Conservation (phyloP, 2,797 vertebrate genomes). For the Microctenopoma stevenorrisi region DNA sequence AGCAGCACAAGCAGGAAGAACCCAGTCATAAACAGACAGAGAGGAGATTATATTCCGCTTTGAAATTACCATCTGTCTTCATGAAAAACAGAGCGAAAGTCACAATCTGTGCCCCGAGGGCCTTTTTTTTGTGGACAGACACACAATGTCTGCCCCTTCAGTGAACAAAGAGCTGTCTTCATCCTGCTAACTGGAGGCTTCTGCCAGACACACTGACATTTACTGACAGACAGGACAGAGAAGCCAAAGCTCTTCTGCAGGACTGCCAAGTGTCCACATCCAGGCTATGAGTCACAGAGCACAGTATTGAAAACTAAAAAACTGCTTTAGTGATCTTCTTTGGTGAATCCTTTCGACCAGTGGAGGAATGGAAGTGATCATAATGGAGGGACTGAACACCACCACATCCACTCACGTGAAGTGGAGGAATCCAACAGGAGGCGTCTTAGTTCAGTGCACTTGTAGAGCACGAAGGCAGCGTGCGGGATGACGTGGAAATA, state of each 20-base stretch:
- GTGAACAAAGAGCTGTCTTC: constrained; percentile 71
- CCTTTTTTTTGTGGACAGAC: constrained; percentile 34
- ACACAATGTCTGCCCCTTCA: constrained; percentile 63
- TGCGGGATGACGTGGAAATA: not conserved
- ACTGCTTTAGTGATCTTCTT: constrained; percentile 1
- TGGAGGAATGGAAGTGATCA: constrained; percentile 5
- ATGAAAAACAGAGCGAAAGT: constrained; percentile 53
- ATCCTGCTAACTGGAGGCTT: constrained; percentile 59
- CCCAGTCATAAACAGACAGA: constrained; percentile 38
- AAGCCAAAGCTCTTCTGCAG: constrained; percentile 36
- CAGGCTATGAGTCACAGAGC: constrained; percentile 45
- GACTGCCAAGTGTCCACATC: constrained; percentile 49
- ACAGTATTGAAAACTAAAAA: constrained; percentile 16
- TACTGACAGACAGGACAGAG: constrained; percentile 60
- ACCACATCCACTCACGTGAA: not conserved
- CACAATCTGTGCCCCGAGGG: constrained; percentile 59
- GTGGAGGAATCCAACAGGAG: not conserved
- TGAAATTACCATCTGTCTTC: constrained; percentile 51
- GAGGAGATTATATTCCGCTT: constrained; percentile 52
- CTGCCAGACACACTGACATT: constrained; percentile 71
- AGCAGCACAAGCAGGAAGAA: constrained; percentile 18
- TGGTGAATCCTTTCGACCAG: constrained; percentile 8
- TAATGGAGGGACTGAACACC: not conserved
- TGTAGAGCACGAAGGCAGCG: not conserved
- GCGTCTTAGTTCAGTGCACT: not conserved